Base-by-base conservation (phyloP, 2,797 vertebrate genomes). In the Psittacula echo region DNA sequence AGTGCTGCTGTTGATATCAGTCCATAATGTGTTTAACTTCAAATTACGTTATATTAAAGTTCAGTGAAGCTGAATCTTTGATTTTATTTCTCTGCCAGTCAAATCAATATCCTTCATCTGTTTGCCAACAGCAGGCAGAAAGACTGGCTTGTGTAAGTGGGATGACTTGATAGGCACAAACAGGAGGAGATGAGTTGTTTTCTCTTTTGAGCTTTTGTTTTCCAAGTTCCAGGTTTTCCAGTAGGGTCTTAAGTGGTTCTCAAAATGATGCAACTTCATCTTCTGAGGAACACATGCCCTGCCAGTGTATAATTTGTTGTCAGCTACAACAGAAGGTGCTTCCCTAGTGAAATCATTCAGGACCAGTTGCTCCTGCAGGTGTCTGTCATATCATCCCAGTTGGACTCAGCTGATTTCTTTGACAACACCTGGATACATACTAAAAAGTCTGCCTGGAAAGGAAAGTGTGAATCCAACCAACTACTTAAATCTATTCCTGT, bases 11-110 rank as follows among this genome's bases (percentile, higher is more conserved):
- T 73, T 78, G 48, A 73, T 92, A 89, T 29, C 21, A 50, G n/a
- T 85, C 81, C 37, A 27, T 76, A 91, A 92, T 16, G 20, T 2
- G 0, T 89, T 95, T 94, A 94, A 89, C 58, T 94, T 94, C 85
- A 87, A 91, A 91, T 91, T 93, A 85, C 30, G 64, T 79, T 93
- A 65, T 89, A 95, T 93, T 87, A 91, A 96, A 96, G 90, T 92
- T 97, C 53, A 92, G 84, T 41, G 82, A 91, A 89, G 67, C 60
- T 90, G 81, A 78, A 82, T 94, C 67, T 93, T 87, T 90, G 72
- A 87, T 92, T 95, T 84, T 91, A 90, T 96, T 95, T 96, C 50
- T 91, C 42, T 91, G 87, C 64, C 79, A 80, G n/a, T 89, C 80
- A 87, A 95, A 92, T 94, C 85, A 76, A 88, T 85, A 83, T 82